These are phyloP conservation scores for Leptocoma aspasia DNA, from an alignment of 2,113 vertebrate genomes.

Conservation along the genomic window DNA sequence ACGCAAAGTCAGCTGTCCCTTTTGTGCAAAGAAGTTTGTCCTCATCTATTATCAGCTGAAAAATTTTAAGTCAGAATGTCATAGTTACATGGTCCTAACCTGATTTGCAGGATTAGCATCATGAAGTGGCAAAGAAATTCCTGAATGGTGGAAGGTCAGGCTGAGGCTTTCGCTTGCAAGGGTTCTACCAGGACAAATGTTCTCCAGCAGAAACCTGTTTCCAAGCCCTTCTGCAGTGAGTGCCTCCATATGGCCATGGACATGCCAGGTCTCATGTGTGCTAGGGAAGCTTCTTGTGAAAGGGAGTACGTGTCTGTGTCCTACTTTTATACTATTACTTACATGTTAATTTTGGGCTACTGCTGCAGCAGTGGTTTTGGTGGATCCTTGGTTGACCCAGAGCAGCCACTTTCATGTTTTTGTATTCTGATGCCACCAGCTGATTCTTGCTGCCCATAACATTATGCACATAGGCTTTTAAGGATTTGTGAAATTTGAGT, in stretches of 20 bases:
- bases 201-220: neutral
- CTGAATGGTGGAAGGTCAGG: neutral
- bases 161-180: neutral
- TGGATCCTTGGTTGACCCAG: neutral
- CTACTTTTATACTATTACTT: neutral
- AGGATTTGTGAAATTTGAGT: neutral
- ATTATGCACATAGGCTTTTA: neutral
- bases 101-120: neutral
- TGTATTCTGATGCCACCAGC: neutral
- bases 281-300: neutral
- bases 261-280: neutral
- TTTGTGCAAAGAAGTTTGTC: neutral
- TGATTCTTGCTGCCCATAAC: neutral
- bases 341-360: neutral
- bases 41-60: neutral
- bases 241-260: neutral
- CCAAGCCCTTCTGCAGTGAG: neutral
- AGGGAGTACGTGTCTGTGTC: neutral
- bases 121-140: neutral
- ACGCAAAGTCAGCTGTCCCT: neutral
- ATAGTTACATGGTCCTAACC: neutral
- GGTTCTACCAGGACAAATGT: neutral
- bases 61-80: neutral
- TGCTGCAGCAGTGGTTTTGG: neutral
- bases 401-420: neutral